A percentile compares a stretch with the other conserved stretches of the same genome.
Evolutionary conservation across 2,888 invertebrate genomes (phyloP).

Genomic region (Amorpha juglandis): DNA sequence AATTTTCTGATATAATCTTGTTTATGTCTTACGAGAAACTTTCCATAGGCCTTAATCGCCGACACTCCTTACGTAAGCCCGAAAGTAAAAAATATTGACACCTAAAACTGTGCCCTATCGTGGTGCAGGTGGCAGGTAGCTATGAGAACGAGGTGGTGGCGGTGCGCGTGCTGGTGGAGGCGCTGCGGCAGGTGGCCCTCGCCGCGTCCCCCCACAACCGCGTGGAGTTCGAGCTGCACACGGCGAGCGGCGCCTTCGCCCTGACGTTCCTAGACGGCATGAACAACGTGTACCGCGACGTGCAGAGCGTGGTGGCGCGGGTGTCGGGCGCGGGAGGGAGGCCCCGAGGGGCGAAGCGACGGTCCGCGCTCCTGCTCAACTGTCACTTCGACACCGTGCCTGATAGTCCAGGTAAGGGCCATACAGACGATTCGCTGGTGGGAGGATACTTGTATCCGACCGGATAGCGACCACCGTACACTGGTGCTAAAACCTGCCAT

Average conservation of each 20-base stretch:
- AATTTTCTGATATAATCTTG: too few relatives aligned
- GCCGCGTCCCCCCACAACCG: slow-evolving; percentile 81
- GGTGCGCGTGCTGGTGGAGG: slow-evolving; percentile 84
- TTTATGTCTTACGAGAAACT: too few relatives aligned
- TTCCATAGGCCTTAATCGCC: too few relatives aligned
- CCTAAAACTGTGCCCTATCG: too few relatives aligned
- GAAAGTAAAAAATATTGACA: too few relatives aligned
- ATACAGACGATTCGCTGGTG: too few relatives aligned
- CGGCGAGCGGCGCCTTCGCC: slow-evolving; percentile 89
- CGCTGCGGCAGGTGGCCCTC: slow-evolving; percentile 79
- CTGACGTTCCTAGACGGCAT: slow-evolving; percentile 91
- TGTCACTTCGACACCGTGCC: slow-evolving; percentile 95
- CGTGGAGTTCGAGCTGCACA: slow-evolving; percentile 88
- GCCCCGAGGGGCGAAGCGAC: slow-evolving; percentile 67
- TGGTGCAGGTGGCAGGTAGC: slow-evolving; percentile 86
- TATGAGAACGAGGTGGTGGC: slow-evolving; percentile 91
- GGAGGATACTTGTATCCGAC: too few relatives aligned
- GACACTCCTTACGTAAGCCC: background rate
- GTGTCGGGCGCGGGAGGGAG: slow-evolving; percentile 69
- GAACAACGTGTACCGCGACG: slow-evolving; percentile 92
- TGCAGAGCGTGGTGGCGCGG: slow-evolving; percentile 90
- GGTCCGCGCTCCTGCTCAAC: slow-evolving; percentile 90
- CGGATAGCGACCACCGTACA: too few relatives aligned
- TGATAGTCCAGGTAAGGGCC: slow-evolving; percentile 35
- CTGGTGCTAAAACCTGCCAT: too few relatives aligned